phyloP scores from a whole-genome alignment of 1,140 invertebrate species.

The Drosophila persimilis region DNA sequence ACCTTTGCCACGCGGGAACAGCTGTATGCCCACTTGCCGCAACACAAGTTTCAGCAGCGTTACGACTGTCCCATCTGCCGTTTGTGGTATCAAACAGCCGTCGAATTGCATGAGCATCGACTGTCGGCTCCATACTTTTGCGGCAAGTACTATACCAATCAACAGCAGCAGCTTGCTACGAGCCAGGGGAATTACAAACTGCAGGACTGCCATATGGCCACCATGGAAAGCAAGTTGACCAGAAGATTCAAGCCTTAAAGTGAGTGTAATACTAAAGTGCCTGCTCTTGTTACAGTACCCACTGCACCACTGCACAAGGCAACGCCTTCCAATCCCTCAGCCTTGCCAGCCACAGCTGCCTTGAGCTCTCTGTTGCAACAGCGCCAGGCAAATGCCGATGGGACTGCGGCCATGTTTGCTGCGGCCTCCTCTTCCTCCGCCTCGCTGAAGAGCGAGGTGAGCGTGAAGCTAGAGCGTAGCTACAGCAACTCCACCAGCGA shows the following conservation, averaged over 20 bases:
- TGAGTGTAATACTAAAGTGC: not conserved
- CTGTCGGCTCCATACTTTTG: slow-evolving; percentile 74
- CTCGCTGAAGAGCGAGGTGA: slow-evolving; percentile 54
- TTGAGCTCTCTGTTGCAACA: slow-evolving; percentile 67
- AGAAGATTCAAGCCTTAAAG: not conserved
- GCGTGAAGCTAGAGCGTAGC: slow-evolving; percentile 67
- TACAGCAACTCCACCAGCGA: slow-evolving; percentile 71
- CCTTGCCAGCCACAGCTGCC: slow-evolving; percentile 61
- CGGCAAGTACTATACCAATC: slow-evolving; percentile 70
- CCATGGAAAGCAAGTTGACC: slow-evolving; percentile 66
- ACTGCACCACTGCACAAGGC: slow-evolving; percentile 36
- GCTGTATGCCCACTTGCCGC: slow-evolving; percentile 69
- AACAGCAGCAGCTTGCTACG: slow-evolving; percentile 22
- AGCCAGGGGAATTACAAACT: slow-evolving; percentile 66
- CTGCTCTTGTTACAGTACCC: slow-evolving; percentile 29
- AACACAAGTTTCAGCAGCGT: slow-evolving; percentile 74
- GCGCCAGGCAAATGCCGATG: slow-evolving; percentile 68
- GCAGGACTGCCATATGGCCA: slow-evolving; percentile 73
- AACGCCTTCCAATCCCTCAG: slow-evolving; percentile 1
- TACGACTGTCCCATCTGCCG: slow-evolving; percentile 77
- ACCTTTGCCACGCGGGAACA: slow-evolving; percentile 66
- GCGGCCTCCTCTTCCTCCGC: not conserved
- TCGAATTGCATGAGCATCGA: slow-evolving; percentile 73
- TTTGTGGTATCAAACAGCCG: slow-evolving; percentile 72
- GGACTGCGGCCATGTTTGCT: slow-evolving; percentile 51